These are phyloP conservation scores for Stenotaenia linearis DNA, from an alignment of 2,888 invertebrate species.

Conservation along the genomic window DNA sequence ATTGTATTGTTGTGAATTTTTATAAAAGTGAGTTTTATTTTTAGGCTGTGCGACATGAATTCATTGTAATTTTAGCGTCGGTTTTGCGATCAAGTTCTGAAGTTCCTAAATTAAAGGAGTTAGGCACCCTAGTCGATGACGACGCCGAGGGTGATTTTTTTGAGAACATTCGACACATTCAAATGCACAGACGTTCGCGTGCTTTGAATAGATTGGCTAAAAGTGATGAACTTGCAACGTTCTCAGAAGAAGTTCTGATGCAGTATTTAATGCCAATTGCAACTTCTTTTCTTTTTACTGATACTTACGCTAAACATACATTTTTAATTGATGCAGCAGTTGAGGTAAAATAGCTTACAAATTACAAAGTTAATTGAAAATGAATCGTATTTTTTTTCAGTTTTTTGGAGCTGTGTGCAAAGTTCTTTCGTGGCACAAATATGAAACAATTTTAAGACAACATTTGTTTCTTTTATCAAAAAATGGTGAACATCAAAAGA, in stretches of 20 bases:
- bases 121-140: slow-evolving; percentile 57
- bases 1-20: not conserved
- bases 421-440: slow-evolving; percentile 82
- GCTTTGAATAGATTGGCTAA: slow-evolving; percentile 62
- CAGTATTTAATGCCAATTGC: slow-evolving; percentile 81
- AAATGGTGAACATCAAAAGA: slow-evolving; percentile 69
- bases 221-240: slow-evolving; percentile 43
- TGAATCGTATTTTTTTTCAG: slow-evolving; percentile 38
- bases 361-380: too few species aligned
- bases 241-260: slow-evolving; percentile 61
- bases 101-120: slow-evolving; percentile 29
- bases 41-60: slow-evolving; percentile 66
- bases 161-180: slow-evolving; percentile 76
- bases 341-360: slow-evolving; percentile 54
- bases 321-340: slow-evolving; percentile 77
- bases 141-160: slow-evolving; percentile 91
- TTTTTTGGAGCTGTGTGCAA: slow-evolving; percentile 68
- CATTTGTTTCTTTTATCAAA: slow-evolving; percentile 71
- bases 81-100: slow-evolving; percentile 49
- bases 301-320: slow-evolving; percentile 68
- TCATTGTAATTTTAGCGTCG: slow-evolving; percentile 69
- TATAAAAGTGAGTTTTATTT: not conserved
- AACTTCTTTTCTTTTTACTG: slow-evolving; percentile 70
- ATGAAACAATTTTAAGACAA: slow-evolving; percentile 71
- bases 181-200: slow-evolving; percentile 71